Base-by-base conservation (phyloP, 2,797 vertebrate species). In the Molossus alvarezi region DNA sequence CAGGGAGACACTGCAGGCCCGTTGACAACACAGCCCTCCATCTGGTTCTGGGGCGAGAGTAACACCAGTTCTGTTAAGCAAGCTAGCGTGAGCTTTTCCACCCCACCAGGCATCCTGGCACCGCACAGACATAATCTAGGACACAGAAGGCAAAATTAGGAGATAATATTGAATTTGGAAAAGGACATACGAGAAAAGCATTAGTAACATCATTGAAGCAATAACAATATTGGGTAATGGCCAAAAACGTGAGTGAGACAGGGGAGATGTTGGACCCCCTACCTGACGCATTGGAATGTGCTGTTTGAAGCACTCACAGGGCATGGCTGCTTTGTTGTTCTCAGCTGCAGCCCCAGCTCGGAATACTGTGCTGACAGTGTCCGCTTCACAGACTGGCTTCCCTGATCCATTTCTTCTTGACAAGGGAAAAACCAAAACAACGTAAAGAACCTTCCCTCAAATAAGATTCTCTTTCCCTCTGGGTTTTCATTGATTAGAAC, bases 401-500 rank as follows among this genome's bases (percentile, higher is more conserved):
- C 41, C 41, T 83, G 27, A 41, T 86, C 9, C 75, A 89, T 60
- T 80, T 90, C 91, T 92, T 95, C 60, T 62, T 86, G 77, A 94
- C 3, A 76, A 65, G 29, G 11, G 27, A 20, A 83, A 65, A 76
- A 64, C 55, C 76, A 57, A 73, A 80, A 29, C 45, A 85, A 9
- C 10, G n/a, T 84, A 73, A 69, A 67, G 29, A 53, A 53, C 82
- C 80, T 88, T 88, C 11, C 71, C 55, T 93, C 51, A 95, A 82
- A 90, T 73, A 84, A 96, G 88, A 94, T 82, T 93, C 65, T 88
- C 79, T 90, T 94, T 93, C 75, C 90, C 77, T 88, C 91, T 55
- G 88, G 82, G 83, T 55, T 94, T 90, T 91, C 51, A 92, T 23
- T 77, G 92, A 92, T 89, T 90, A 87, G 84, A 94, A 90, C 85